Percentiles rank a stretch among this genome's conserved stretches.
Evolutionary conservation across 2,797 vertebrate species (phyloP).

Genomic region (Mareca strepera): DNA sequence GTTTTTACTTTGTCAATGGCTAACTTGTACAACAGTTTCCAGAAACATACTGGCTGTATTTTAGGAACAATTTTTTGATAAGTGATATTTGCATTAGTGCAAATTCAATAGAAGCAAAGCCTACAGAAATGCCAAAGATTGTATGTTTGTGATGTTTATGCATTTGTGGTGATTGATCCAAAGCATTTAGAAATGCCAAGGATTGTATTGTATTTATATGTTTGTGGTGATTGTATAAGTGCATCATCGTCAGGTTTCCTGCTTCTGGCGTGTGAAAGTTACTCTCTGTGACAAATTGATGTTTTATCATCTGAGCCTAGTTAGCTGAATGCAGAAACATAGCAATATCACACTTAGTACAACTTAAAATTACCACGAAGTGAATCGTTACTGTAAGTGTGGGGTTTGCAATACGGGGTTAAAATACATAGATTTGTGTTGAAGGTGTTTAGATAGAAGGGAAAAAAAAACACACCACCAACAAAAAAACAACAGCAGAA

Average conservation of each 20-base stretch:
- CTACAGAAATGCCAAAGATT: neutral
- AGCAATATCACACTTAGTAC: neutral
- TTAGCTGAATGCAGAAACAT: neutral
- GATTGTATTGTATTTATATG: neutral
- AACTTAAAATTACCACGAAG: neutral
- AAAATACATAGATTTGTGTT: neutral
- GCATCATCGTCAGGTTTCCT: neutral
- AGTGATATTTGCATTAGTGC: neutral
- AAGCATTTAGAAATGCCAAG: neutral
- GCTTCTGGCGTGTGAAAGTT: neutral
- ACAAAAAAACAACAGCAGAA: neutral
- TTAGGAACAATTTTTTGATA: neutral
- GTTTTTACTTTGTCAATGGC: neutral
- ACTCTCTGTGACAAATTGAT: neutral
- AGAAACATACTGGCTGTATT: neutral
- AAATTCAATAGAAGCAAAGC: neutral
- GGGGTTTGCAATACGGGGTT: neutral
- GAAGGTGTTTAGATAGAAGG: neutral
- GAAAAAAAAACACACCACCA: neutral
- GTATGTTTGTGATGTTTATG: neutral
- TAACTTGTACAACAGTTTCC: neutral
- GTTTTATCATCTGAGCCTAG: neutral
- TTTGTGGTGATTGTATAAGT: neutral
- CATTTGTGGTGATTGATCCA: neutral
- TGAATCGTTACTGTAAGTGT: fast-evolving